These are phyloP conservation scores for Punctoribates punctum DNA, from an alignment of 2,888 invertebrate genomes.

Conservation along the genomic window DNA sequence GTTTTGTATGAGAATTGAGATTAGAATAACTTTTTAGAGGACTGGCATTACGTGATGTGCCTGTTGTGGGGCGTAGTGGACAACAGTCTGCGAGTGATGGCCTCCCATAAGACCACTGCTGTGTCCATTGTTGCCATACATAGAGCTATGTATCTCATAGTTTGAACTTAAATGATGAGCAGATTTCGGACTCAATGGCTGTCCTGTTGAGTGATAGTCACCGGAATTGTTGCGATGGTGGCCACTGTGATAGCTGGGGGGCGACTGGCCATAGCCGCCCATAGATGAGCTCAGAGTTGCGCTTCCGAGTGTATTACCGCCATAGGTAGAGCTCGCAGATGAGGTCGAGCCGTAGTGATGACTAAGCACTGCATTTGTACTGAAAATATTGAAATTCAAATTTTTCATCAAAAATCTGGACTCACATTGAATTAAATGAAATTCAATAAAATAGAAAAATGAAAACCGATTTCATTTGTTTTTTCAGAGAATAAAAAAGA, in stretches of 20 bases:
- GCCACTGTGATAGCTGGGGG: background rate
- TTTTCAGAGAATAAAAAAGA: background rate
- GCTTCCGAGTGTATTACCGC: background rate
- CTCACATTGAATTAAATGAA: too few species aligned
- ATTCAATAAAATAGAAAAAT: too few species aligned
- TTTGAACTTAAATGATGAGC: constrained; percentile 24
- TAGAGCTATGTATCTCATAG: constrained; percentile 9
- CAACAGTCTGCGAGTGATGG: constrained; percentile 37
- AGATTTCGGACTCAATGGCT: constrained; percentile 8
- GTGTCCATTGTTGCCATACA: constrained; percentile 21
- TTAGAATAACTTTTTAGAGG: background rate
- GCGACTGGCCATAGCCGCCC: background rate
- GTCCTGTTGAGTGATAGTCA: constrained; percentile 7
- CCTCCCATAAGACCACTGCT: constrained; percentile 12
- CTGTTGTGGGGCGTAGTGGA: constrained; percentile 40
- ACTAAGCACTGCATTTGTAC: background rate
- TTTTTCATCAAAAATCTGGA: too few species aligned
- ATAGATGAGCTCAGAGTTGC: background rate
- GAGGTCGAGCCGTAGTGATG: background rate
- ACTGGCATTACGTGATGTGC: constrained; percentile 28
- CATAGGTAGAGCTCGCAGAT: background rate
- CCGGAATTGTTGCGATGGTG: constrained; percentile 7
- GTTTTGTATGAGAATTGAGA: background rate
- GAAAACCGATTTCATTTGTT: too few species aligned
- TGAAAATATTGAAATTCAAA: background rate